Conservation (phyloP, 2,113 vertebrate genomes). For the Dromiciops gliroides region DNA sequence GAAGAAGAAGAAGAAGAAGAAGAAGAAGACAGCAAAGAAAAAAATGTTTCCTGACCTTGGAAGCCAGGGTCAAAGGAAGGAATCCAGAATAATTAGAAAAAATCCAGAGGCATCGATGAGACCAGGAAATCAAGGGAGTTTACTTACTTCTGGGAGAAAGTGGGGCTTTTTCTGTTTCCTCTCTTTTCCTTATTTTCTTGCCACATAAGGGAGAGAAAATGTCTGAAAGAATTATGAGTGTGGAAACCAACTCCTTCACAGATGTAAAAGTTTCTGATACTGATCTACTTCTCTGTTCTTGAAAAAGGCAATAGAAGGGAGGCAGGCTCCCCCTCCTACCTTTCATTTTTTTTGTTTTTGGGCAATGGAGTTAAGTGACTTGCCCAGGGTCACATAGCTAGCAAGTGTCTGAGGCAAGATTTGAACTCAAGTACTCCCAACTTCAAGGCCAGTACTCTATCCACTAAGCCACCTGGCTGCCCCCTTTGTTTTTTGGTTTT, state of each 20-base stretch:
- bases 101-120: background rate
- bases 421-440: too few relatives aligned
- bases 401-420: too few relatives aligned
- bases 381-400: too few relatives aligned
- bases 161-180: background rate
- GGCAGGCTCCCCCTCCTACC: background rate
- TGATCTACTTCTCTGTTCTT: background rate
- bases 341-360: too few relatives aligned
- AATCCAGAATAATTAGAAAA: background rate
- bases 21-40: background rate
- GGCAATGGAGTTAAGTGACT: too few relatives aligned
- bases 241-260: background rate
- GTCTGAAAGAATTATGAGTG: background rate
- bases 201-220: background rate
- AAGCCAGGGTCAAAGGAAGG: constrained; percentile 10
- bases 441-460: too few relatives aligned
- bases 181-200: constrained; percentile 13
- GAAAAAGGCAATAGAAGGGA: background rate
- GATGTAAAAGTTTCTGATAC: background rate
- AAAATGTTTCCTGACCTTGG: constrained; percentile 11
- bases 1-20: too few relatives aligned
- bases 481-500: too few relatives aligned
- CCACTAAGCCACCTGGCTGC: too few relatives aligned
- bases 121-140: background rate
- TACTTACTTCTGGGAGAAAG: background rate